A percentile compares a stretch with the other conserved stretches of the same genome.
Conservation (phyloP, 1,140 invertebrate species). For the Cotesia glomerata region DNA sequence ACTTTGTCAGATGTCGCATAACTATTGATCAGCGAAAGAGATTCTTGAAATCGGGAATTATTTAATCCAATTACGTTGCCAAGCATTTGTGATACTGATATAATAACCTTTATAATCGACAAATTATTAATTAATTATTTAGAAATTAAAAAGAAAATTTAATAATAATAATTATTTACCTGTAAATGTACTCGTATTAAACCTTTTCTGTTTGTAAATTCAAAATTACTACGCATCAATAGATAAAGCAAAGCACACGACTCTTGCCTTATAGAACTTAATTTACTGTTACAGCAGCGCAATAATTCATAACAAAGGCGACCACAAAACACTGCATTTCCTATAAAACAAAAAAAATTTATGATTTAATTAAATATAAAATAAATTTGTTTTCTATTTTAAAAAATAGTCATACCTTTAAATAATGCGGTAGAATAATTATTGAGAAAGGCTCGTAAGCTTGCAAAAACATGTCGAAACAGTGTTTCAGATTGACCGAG, state of each 20-base stretch:
- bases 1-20: constrained; percentile 91
- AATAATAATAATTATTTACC: constrained; percentile 55
- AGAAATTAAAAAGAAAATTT: constrained; percentile 31
- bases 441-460: constrained; percentile 88
- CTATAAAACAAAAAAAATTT: constrained; percentile 53
- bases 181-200: constrained; percentile 86
- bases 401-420: constrained; percentile 68
- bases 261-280: constrained; percentile 82
- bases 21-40: constrained; percentile 89
- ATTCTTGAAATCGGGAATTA: constrained; percentile 90
- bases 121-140: constrained; percentile 1
- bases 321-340: constrained; percentile 83
- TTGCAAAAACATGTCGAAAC: constrained; percentile 89
- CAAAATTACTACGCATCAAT: constrained; percentile 92
- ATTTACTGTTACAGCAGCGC: constrained; percentile 80
- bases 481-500: constrained; percentile 89
- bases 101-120: constrained; percentile 71
- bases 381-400: not conserved
- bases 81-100: constrained; percentile 89
- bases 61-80: constrained; percentile 86
- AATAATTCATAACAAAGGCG: constrained; percentile 83
- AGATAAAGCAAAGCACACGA: constrained; percentile 89
- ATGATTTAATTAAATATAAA: constrained; percentile 10
- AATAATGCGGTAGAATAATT: constrained; percentile 84
- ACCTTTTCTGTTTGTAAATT: constrained; percentile 81